A percentile compares a stretch with the other conserved stretches of the same genome.
phyloP scores from a whole-genome alignment of 1,140 invertebrate genomes.

The Leptinotarsa lineolata region DNA sequence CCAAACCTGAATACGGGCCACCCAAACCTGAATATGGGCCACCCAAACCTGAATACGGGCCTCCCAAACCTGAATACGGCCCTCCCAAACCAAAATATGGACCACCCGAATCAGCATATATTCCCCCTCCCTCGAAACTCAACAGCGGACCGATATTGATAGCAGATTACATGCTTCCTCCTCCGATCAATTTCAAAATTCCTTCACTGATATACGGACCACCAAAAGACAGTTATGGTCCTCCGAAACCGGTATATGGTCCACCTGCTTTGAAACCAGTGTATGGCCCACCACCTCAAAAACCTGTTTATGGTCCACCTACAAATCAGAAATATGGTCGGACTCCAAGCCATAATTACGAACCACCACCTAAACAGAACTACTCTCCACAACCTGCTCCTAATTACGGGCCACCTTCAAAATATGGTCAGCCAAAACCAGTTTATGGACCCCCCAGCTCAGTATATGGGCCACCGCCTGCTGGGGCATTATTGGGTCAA shows the following conservation, averaged over 20 bases:
- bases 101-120: not conserved
- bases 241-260: conserved; percentile 33
- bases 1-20: conserved; percentile 10
- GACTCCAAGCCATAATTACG: conserved; percentile 13
- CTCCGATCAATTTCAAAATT: conserved; percentile 24
- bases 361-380: conserved; percentile 23
- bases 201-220: conserved; percentile 44
- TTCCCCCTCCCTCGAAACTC: not conserved
- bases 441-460: not conserved
- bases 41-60: conserved; percentile 41
- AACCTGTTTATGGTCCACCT: conserved; percentile 10
- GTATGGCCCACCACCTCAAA: conserved; percentile 14
- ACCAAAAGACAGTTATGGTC: conserved; percentile 41
- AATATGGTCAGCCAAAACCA: conserved; percentile 29
- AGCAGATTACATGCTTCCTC: conserved; percentile 25
- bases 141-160: conserved; percentile 14
- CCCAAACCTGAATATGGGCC: conserved; percentile 31
- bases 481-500: conserved; percentile 15
- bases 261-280: not conserved
- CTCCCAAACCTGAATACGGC: conserved; percentile 29
- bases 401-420: conserved; percentile 31
- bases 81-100: conserved; percentile 10
- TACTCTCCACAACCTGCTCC: conserved; percentile 15
- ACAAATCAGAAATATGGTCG: conserved; percentile 29
- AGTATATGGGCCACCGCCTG: conserved; percentile 11